Base-by-base conservation (phyloP, 2,113 vertebrate species). In the Scolopax mira region DNA sequence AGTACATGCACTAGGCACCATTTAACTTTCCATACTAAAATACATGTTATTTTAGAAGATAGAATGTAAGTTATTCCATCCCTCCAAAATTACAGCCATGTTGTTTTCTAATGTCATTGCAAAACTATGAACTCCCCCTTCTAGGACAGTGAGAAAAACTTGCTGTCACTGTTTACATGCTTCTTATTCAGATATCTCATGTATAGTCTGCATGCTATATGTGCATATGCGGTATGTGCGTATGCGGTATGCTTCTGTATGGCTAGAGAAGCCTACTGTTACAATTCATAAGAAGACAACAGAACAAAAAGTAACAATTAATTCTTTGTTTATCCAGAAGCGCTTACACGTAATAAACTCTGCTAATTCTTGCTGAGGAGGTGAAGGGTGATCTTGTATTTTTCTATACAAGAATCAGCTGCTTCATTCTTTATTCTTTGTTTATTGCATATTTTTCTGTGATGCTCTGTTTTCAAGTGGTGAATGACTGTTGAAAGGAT, bases 1-100 rank as follows among this genome's bases (percentile, higher is more conserved):
- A 97, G 93, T 90, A 21, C 88, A 86, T 87, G 77, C 72, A 96
- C 48, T 89, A 96, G 93, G 85, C 88, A 96, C 72, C 93, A 93
- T 96, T 96, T 96, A 96, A 94, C 58, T 91, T 96, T 90, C 93
- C 94, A 35, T 90, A 79, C 79, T 92, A 95, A 97, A 96, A 93
- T 86, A 91, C 85, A 95, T 96, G 94, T 92, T 95, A 95, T 96
- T 92, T 94, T 95, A 96, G 95, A 96, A 91, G 81, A 51, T 65
- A 84, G 69, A 89, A 72, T 85, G 85, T 86, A 93, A 88, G 60
- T 94, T 88, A 80, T 82, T 91, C 80, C 75, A 84, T 90, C 65
- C 58, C 71, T 95, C 2, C n/a, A 62, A 94, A 96, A 96, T 97
- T 94, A 91, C 79, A 96, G 61, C 79, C 86, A 93, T 92, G 67